A percentile compares a stretch with the other conserved stretches of the same genome.
Evolutionary conservation across 2,797 vertebrate genomes (phyloP).

Genomic region (Sebastes cheni): DNA sequence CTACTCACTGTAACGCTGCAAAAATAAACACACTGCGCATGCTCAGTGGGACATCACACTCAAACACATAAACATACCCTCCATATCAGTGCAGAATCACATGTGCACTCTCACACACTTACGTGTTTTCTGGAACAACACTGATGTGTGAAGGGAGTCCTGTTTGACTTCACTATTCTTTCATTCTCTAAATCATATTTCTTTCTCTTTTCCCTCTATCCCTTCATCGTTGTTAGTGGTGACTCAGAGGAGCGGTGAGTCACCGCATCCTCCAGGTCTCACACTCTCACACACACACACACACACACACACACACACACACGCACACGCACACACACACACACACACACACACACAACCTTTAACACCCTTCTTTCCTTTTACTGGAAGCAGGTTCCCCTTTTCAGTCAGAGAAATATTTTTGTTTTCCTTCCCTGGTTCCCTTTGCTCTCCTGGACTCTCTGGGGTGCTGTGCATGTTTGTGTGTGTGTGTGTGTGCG

Average conservation of each 20-base stretch:
- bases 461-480: slow-evolving; percentile 46
- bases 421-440: slow-evolving; percentile 56
- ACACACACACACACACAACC: slow-evolving; percentile 6
- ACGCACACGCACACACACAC: background rate
- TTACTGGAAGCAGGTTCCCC: slow-evolving; percentile 64
- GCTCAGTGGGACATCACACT: slow-evolving; percentile 38
- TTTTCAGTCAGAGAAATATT: slow-evolving; percentile 62
- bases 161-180: background rate
- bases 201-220: background rate
- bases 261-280: slow-evolving; percentile 42
- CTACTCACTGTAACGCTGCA: slow-evolving; percentile 19
- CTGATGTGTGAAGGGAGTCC: background rate
- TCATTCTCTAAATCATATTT: slow-evolving; percentile 9
- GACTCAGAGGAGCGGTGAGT: slow-evolving; percentile 61
- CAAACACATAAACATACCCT: slow-evolving; percentile 35
- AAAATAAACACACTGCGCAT: slow-evolving; percentile 26
- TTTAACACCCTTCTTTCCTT: slow-evolving; percentile 15
- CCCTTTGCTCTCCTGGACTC: slow-evolving; percentile 44
- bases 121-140: slow-evolving; percentile 49
- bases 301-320: background rate
- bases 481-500: slow-evolving; percentile 3
- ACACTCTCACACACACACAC: slow-evolving; percentile 3
- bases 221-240: slow-evolving; percentile 25
- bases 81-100: slow-evolving; percentile 1
- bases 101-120: slow-evolving; percentile 7